Evolutionary conservation across 2,888 invertebrate species (phyloP).

Genomic region (Orchesella flavescens): DNA sequence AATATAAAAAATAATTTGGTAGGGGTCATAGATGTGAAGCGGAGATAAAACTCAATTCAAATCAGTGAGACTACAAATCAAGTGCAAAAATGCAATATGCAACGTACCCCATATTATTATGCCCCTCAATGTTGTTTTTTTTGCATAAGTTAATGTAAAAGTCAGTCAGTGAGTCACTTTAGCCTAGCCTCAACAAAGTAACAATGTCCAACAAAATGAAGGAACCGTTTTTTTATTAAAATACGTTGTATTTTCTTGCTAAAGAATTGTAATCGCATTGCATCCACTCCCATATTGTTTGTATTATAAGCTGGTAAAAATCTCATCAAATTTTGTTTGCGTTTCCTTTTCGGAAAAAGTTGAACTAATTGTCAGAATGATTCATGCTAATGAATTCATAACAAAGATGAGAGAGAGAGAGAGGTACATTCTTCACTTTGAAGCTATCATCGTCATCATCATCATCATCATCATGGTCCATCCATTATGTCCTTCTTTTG

Average conservation of each 20-base stretch:
- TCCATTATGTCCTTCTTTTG: slow-evolving; percentile 33
- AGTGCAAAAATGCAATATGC: slow-evolving; percentile 14
- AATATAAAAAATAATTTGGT: not conserved
- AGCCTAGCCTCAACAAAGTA: not conserved
- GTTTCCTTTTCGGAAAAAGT: slow-evolving; percentile 22
- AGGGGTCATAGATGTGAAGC: not conserved
- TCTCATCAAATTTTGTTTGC: not conserved
- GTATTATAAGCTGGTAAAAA: not conserved
- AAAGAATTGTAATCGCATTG: not conserved
- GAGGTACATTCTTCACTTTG: slow-evolving; percentile 28
- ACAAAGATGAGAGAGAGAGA: not conserved
- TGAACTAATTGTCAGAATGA: slow-evolving; percentile 13
- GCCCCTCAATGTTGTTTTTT: not conserved
- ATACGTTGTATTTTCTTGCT: not conserved
- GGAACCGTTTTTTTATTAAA: slow-evolving; percentile 26
- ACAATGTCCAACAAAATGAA: slow-evolving; percentile 4
- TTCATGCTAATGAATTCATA: slow-evolving; percentile 37
- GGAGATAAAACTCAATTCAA: not conserved
- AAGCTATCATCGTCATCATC: too few species aligned
- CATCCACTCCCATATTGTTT: not conserved
- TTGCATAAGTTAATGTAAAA: not conserved
- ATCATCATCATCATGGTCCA: too few species aligned
- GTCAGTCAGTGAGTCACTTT: not conserved
- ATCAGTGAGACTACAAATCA: slow-evolving; percentile 1
- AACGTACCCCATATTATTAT: not conserved